phyloP scores from a whole-genome alignment of 2,888 invertebrate species.

The Fragum fragum region DNA sequence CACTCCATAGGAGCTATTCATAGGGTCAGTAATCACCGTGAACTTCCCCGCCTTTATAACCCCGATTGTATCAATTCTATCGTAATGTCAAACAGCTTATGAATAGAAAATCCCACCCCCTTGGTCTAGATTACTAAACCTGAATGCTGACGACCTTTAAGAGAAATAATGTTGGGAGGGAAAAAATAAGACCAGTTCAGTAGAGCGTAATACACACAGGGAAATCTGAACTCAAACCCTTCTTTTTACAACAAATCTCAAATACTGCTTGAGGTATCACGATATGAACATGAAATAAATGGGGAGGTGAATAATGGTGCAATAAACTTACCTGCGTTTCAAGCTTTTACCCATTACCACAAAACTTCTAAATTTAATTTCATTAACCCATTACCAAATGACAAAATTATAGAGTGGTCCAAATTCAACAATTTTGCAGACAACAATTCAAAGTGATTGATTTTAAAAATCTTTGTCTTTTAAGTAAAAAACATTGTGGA shows the following conservation, averaged over 20 bases:
- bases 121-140: slow-evolving; percentile 39
- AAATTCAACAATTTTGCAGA: no score
- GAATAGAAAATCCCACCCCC: slow-evolving; percentile 67
- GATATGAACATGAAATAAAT: no score
- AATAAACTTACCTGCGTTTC: no score
- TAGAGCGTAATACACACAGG: slow-evolving; percentile 48
- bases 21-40: slow-evolving; percentile 65
- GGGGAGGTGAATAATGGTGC: no score
- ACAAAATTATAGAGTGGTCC: no score
- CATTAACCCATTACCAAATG: no score
- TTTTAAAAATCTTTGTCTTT: no score
- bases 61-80: slow-evolving; percentile 64
- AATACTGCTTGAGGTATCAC: no score
- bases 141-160: slow-evolving; percentile 15
- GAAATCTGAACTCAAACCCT: slow-evolving; percentile 32
- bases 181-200: slow-evolving; percentile 40
- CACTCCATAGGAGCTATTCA: slow-evolving; percentile 66
- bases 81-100: slow-evolving; percentile 67
- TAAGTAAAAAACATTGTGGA: no score
- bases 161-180: slow-evolving; percentile 6
- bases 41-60: slow-evolving; percentile 62
- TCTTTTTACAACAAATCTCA: background rate
- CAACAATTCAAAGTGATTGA: no score
- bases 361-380: no score
- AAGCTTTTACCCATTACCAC: no score